Percentiles rank a stretch among this genome's conserved stretches.
Evolutionary conservation across 1,140 invertebrate species (phyloP).

Genomic region (Drosophila serrata): DNA sequence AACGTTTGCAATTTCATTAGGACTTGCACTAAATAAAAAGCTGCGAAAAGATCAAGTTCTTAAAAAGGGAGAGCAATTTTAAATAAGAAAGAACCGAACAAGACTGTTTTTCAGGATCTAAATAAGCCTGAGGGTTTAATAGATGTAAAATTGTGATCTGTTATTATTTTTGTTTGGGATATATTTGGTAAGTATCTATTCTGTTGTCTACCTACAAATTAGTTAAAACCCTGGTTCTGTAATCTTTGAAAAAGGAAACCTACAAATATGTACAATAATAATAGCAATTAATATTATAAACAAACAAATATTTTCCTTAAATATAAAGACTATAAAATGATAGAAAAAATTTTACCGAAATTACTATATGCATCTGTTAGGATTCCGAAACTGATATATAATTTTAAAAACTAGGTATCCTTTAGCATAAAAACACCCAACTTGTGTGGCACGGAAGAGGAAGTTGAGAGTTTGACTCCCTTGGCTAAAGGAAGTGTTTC

Average conservation of each 20-base stretch:
- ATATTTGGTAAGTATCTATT: not conserved
- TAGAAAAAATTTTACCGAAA: no score
- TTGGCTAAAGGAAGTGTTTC: constrained; percentile 15
- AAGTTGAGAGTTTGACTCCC: constrained; percentile 9
- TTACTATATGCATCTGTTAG: not conserved
- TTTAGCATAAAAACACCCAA: not conserved
- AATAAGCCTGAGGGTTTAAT: no score
- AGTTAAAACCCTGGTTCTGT: not conserved
- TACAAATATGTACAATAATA: not conserved
- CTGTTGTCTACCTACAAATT: not conserved
- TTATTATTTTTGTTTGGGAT: not conserved
- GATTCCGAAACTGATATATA: not conserved
- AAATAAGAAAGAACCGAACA: not conserved
- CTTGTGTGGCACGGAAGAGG: not conserved
- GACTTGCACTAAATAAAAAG: not conserved
- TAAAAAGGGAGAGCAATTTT: not conserved
- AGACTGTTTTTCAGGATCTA: no score
- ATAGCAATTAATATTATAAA: not conserved
- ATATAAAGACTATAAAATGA: no score
- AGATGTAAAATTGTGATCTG: not conserved
- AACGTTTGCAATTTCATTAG: constrained; percentile 7
- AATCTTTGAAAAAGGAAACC: not conserved
- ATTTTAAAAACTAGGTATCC: not conserved
- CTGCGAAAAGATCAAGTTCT: constrained; percentile 2
- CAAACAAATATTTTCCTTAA: not conserved